These are phyloP conservation scores for Drosophila eugracilis DNA, from an alignment of 1,140 invertebrate genomes.

Conservation along the genomic window DNA sequence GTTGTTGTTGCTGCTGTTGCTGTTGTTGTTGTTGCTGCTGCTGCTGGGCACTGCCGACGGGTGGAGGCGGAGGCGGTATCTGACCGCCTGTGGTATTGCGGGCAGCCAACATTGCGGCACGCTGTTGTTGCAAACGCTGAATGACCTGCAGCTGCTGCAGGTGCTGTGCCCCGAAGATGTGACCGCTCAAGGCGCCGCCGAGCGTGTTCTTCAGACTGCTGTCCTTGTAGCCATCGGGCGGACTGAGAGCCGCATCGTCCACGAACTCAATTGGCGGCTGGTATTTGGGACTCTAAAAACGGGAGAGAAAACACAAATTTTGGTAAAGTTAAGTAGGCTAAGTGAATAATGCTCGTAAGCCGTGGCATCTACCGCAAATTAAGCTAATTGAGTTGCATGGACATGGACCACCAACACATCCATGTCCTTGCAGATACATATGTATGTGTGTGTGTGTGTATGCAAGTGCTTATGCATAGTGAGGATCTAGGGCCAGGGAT, in stretches of 20 bases:
- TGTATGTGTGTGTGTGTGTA: not conserved
- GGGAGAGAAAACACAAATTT: not conserved
- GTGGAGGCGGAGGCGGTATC: conserved; percentile 79
- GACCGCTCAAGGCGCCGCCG: conserved; percentile 86
- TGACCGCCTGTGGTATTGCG: conserved; percentile 65
- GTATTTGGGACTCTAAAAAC: conserved; percentile 85
- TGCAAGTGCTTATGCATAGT: not conserved
- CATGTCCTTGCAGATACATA: not conserved
- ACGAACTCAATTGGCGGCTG: conserved; percentile 88
- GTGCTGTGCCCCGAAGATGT: conserved; percentile 87
- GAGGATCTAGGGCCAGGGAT: not conserved
- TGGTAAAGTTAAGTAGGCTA: not conserved
- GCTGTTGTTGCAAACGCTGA: conserved; percentile 86
- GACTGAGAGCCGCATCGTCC: conserved; percentile 92
- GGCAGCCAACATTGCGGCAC: conserved; percentile 84
- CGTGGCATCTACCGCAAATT: conserved; percentile 49
- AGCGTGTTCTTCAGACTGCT: conserved; percentile 86
- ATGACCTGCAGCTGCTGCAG: conserved; percentile 86
- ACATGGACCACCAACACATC: not conserved
- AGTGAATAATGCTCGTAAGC: conserved; percentile 9
- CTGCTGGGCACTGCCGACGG: conserved; percentile 52
- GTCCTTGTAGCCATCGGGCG: conserved; percentile 94
- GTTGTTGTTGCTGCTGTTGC: conserved; percentile 45
- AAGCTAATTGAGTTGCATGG: conserved; percentile 49
- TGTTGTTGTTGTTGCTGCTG: conserved; percentile 50